A percentile compares a stretch with the other conserved stretches of the same genome.
Conservation (phyloP, 1,140 invertebrate species). For the Armadillidium nasatum region DNA sequence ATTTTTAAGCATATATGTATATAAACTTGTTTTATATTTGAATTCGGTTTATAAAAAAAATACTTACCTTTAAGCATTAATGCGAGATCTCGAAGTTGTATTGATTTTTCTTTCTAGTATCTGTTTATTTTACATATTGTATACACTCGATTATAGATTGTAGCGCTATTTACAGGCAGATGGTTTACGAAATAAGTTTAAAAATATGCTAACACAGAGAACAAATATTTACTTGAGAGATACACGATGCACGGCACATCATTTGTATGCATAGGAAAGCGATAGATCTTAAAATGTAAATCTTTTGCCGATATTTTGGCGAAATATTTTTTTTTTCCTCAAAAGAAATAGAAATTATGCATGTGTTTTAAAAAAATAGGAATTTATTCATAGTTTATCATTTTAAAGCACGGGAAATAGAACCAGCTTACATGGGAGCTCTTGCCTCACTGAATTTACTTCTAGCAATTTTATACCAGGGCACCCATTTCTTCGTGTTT, state of each 20-base stretch:
- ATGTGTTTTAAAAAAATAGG: background rate
- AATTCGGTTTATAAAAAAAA: background rate
- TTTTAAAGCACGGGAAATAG: conserved; percentile 3
- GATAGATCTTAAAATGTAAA: background rate
- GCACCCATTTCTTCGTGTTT: conserved; percentile 41
- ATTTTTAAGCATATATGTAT: background rate
- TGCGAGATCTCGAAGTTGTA: background rate
- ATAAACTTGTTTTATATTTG: background rate
- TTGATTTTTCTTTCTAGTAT: background rate
- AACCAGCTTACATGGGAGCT: conserved; percentile 40
- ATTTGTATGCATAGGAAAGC: background rate
- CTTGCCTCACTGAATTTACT: conserved; percentile 42
- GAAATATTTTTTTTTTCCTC: no score
- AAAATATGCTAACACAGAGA: conserved; percentile 4
- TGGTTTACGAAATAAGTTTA: background rate
- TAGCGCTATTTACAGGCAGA: background rate
- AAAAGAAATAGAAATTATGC: background rate
- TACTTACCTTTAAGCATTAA: background rate
- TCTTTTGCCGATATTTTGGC: background rate
- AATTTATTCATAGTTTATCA: conserved; percentile 4
- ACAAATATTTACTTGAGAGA: conserved; percentile 4
- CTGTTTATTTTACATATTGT: conserved; percentile 4
- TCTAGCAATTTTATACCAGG: conserved; percentile 42
- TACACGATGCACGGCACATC: background rate
- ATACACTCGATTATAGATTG: background rate